Conservation (phyloP, 2,888 invertebrate genomes). For the Apotomis turbidana region DNA sequence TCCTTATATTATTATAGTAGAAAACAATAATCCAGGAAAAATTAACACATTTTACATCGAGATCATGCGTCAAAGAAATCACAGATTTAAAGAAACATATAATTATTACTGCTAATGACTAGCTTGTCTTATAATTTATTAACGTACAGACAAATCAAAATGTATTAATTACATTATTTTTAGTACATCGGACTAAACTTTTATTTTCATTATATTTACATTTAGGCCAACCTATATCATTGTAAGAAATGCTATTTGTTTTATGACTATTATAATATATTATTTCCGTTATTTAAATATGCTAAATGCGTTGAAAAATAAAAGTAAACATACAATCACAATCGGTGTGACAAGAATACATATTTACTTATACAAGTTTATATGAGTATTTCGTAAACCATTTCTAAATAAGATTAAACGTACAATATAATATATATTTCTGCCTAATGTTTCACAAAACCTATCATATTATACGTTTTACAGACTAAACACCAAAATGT, state of each 20-base stretch:
- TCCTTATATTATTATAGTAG: slow-evolving; percentile 37
- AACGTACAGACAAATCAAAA: slow-evolving; percentile 42
- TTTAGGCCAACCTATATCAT: slow-evolving; percentile 52
- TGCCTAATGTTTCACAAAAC: slow-evolving; percentile 1
- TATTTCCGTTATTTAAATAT: slow-evolving; percentile 25
- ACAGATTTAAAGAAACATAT: slow-evolving; percentile 29
- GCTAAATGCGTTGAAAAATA: slow-evolving; percentile 26
- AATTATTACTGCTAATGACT: slow-evolving; percentile 35
- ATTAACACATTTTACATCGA: slow-evolving; percentile 31
- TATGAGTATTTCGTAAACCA: neutral
- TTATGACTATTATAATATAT: slow-evolving; percentile 33
- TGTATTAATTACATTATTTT: slow-evolving; percentile 50
- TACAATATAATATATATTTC: neutral
- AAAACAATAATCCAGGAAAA: slow-evolving; percentile 36
- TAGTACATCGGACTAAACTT: slow-evolving; percentile 42
- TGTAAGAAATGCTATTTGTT: slow-evolving; percentile 63
- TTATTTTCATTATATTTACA: slow-evolving; percentile 48
- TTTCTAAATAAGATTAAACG: neutral
- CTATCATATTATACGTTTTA: slow-evolving; percentile 18
- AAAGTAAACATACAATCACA: slow-evolving; percentile 11
- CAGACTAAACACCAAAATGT: slow-evolving; percentile 17
- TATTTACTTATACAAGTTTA: neutral
- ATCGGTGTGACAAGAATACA: slow-evolving; percentile 17
- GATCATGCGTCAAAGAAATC: slow-evolving; percentile 29
- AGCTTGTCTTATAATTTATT: slow-evolving; percentile 16